These are phyloP conservation scores for Cryptosula pallasiana DNA, from an alignment of 2,888 invertebrate genomes.

Conservation along the genomic window DNA sequence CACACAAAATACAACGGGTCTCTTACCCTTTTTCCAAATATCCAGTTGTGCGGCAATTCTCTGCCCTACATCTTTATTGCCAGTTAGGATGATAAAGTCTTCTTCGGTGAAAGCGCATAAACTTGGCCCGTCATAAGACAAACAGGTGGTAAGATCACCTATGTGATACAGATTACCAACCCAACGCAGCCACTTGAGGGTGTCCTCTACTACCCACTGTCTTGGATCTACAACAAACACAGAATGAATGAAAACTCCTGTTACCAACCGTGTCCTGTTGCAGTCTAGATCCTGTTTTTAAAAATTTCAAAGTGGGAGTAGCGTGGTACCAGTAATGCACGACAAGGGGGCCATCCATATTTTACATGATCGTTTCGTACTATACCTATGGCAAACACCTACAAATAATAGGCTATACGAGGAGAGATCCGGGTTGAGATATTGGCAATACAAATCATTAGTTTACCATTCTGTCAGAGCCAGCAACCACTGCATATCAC, in stretches of 20 bases:
- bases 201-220: conserved; percentile 78
- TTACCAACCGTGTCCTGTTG: not conserved
- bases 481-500: not conserved
- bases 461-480: not conserved
- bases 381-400: no score
- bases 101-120: conserved; percentile 74
- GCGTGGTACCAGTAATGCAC: no score
- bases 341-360: no score
- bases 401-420: no score
- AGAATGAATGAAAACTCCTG: not conserved
- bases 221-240: conserved; percentile 67
- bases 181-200: conserved; percentile 75
- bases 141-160: conserved; percentile 63
- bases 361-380: no score
- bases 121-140: conserved; percentile 59
- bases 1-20: no score
- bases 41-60: conserved; percentile 80
- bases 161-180: conserved; percentile 69
- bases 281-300: not conserved
- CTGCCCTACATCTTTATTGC: conserved; percentile 53
- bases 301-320: not conserved
- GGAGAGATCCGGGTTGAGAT: not conserved
- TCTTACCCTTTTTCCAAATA: conserved; percentile 74
- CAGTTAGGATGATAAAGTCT: conserved; percentile 63
- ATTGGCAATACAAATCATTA: not conserved